Evolutionary conservation across 2,797 vertebrate genomes (phyloP), one percentile per base, ranked within the genome.

Genomic region (Sebastes hubbsi): DNA sequence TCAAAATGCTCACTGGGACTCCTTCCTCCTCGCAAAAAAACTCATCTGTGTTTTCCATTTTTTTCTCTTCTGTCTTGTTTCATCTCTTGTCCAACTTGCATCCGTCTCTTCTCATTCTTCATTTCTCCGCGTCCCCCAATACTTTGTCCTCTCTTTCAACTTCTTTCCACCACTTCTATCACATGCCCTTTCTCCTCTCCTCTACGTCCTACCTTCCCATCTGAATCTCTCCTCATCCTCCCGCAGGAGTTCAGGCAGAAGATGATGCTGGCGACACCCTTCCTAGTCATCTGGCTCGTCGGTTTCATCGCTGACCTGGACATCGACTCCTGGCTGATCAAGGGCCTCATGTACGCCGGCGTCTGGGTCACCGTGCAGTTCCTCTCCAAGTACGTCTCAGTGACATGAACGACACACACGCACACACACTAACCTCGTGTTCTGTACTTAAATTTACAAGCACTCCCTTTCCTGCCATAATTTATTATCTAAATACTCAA

Each of bases 251-350:
- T 99, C 92, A 96, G 99, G 38, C 98, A 99, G 95, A 99, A 99
- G 93, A 97, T 99, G 90, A 99, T 99, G 99, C 94, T 99, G 87
- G 98, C 97, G 83, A 99, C 99, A 8, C 99, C 99, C n/a, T 99
- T 99, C 88, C 92, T 99, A 74, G 97, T 99, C 88, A 99, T 99
- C 94, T 99, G 98, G 98, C 91, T 99, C 32, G 97, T 99, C 82
- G 99, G 99, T 34, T 99, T 99, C 95, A 99, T 99, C 84, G 98
- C 99, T 71, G 97, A 99, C 94, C 96, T 99, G 86, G 97, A 99
- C 92, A 97, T 99, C 32, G 98, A 99, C 94, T 99, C 98, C 62
- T 99, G 98, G 99, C 96, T 99, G 75, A 97, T 99, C 88, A 99
- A 99, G 90, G 97, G 97, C 86, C 80, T 98, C 86, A 98, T 99